Conservation (phyloP, 2,888 invertebrate genomes). For the Drosophila glabriapex region DNA sequence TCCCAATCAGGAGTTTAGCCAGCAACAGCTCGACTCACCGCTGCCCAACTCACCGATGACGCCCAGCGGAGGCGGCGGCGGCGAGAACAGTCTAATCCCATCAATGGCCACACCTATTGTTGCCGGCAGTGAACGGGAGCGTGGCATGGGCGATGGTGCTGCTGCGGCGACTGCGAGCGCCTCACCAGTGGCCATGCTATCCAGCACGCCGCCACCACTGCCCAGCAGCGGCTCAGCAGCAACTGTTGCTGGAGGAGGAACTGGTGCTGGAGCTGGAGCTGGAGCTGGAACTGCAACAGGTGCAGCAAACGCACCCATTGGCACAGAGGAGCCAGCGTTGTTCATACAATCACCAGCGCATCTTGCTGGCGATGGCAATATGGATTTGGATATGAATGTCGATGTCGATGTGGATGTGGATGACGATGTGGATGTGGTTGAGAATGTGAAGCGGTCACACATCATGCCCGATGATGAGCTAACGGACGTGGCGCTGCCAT, state of each 20-base stretch:
- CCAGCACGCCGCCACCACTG: conserved; percentile 81
- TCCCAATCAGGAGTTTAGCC: conserved; percentile 84
- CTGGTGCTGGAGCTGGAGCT: background rate
- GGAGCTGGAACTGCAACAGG: background rate
- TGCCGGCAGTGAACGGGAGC: conserved; percentile 60
- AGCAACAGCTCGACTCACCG: conserved; percentile 78
- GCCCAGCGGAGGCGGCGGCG: conserved; percentile 32
- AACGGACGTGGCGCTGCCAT: conserved; percentile 58
- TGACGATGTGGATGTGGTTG: background rate
- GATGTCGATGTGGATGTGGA: conserved; percentile 6
- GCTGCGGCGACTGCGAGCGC: conserved; percentile 78
- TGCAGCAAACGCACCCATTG: background rate
- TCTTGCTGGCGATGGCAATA: conserved; percentile 36
- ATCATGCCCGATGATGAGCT: conserved; percentile 51
- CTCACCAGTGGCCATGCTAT: conserved; percentile 80
- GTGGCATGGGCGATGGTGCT: conserved; percentile 84
- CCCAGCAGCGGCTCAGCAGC: conserved; percentile 17
- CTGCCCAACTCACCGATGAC: conserved; percentile 76
- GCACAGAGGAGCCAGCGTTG: conserved; percentile 1
- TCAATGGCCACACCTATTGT: conserved; percentile 15
- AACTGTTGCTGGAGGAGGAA: background rate
- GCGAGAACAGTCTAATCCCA: conserved; percentile 6
- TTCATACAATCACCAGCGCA: conserved; percentile 31
- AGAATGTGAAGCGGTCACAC: conserved; percentile 6
- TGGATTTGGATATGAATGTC: conserved; percentile 27